Evolutionary conservation across 2,113 vertebrate species (phyloP), one percentile per base, ranked within the genome.

Genomic region (Dipodomys spectabilis): DNA sequence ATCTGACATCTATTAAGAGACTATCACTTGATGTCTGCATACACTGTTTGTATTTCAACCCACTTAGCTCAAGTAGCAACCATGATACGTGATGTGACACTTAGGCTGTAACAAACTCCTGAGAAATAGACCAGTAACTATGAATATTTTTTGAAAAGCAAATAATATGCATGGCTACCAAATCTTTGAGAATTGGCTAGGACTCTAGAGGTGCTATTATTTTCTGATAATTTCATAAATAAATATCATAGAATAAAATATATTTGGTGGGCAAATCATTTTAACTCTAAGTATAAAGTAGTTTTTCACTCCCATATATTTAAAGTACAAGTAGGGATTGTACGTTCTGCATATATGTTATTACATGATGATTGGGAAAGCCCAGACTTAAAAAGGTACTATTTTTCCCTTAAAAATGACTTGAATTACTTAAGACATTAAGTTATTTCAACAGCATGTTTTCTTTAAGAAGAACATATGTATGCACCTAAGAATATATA

Each of bases 1-100:
- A 98, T 97, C 97, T 98, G 98, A 98, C 98, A 98, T 98, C 97
- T 98, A 98, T 98, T 98, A 98, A 98, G 97, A 98, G 97, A 97
- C 96, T 94, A 98, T 97, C 97, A 97, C 97, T 98, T 98, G 97
- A 98, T 96, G 97, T 97, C 97, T 94, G 93, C 95, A 97, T 95
- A 96, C 72, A 95, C 90, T 88, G 89, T 97, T 97, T 97, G 95
- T 96, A 96, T 97, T 95, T 97, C 97, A 98, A 96, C 78, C 96
- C 92, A 97, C 97, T 98, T 98, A 96, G 95, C 92, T 96, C 69
- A 82, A 97, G 85, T 39, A 96, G 93, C 92, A 97, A 87, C 72
- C 95, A 95, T 86, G 62, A 72, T 6, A 9, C 68, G 60, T 28
- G 95, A 93, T 65, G 90, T 79, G 64, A 45, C 2, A 79, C 32